Base-by-base conservation (phyloP, 2,797 vertebrate species). In the Pangasius larnaudii region DNA sequence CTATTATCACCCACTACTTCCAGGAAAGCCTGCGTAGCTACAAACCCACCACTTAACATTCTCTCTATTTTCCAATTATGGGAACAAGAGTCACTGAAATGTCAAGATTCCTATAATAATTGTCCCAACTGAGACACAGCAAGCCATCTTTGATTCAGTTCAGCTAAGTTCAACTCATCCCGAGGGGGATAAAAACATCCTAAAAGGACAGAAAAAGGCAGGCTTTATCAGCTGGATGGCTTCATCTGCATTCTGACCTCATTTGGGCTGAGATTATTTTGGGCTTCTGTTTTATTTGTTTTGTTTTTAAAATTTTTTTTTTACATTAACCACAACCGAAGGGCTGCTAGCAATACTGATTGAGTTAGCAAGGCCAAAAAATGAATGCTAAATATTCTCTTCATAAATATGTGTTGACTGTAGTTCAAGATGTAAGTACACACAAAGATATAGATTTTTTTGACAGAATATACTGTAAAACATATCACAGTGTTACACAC, bases 221-320 rank as follows among this genome's bases (percentile, higher is more conserved):
- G 19, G 30, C 77, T 58, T 58, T 58, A 58, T 58, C 9, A 80
- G 33, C 56, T 33, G 2, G 10, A 42, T 42, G 7, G 74, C 67
- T 71, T 87, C 59, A 72, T 88, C 74, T 86, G 79, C 59, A 58
- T 74, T 63, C 77, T 42, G 88, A 88, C 61, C 87, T 89, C 39
- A 88, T 87, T 91, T 85, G 84, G 71, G 90, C 91, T 91, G 74
- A 91, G 84, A 87, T 88, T 58, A 87, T 89, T 88, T 85, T 86
- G 61, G 71, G 61, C 49, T 2, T 77, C 46, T 59, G 53, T 74
- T 74, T 81, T 80, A 0, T 1, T 33, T 53, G 0, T 0, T 11
- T 14, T 13, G 59, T 56, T 69, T 77, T 56, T 22, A n/a, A n/a
- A n/a, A n/a, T 11, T 46, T 46, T 42, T 75, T 13, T 46, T 74